These are phyloP conservation scores for Gambusia yucatana DNA, from an alignment of 2,797 vertebrate genomes.

Conservation along the genomic window DNA sequence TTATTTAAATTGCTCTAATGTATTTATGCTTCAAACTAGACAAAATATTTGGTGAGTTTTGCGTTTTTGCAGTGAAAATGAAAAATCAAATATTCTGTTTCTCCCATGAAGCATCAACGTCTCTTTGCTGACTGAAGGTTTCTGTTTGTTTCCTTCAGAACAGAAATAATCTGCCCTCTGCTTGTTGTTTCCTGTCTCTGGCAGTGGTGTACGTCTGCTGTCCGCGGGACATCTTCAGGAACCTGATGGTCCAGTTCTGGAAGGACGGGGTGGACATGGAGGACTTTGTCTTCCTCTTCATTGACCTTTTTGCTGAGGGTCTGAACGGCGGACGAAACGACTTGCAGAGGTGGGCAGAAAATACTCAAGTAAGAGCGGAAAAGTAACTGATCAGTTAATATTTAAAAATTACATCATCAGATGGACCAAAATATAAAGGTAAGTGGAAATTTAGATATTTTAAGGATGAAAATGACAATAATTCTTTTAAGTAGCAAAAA, in stretches of 20 bases:
- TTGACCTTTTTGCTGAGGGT: constrained; percentile 88
- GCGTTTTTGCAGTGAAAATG: background rate
- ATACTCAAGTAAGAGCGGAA: too few species aligned
- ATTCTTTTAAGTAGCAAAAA: too few species aligned
- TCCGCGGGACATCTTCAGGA: constrained; percentile 81
- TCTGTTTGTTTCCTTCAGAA: background rate
- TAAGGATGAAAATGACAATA: too few species aligned
- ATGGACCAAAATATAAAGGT: too few species aligned
- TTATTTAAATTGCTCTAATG: too few species aligned
- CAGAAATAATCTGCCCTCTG: background rate
- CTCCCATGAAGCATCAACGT: background rate
- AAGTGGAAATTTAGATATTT: too few species aligned
- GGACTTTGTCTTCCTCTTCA: constrained; percentile 90
- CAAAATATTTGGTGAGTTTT: too few species aligned
- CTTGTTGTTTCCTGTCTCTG: constrained; percentile 15
- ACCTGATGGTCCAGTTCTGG: constrained; percentile 85
- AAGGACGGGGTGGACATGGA: constrained; percentile 77
- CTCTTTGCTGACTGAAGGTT: background rate
- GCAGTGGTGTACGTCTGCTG: constrained; percentile 92
- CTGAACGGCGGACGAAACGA: constrained; percentile 64
- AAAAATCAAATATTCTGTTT: background rate
- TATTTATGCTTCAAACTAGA: too few species aligned
- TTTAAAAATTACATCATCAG: too few species aligned
- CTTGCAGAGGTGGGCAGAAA: too few species aligned
- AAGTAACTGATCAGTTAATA: too few species aligned